Percentiles rank a stretch among this genome's conserved stretches.
Evolutionary conservation across 2,797 vertebrate species (phyloP).

Genomic region (Parambassis ranga): DNA sequence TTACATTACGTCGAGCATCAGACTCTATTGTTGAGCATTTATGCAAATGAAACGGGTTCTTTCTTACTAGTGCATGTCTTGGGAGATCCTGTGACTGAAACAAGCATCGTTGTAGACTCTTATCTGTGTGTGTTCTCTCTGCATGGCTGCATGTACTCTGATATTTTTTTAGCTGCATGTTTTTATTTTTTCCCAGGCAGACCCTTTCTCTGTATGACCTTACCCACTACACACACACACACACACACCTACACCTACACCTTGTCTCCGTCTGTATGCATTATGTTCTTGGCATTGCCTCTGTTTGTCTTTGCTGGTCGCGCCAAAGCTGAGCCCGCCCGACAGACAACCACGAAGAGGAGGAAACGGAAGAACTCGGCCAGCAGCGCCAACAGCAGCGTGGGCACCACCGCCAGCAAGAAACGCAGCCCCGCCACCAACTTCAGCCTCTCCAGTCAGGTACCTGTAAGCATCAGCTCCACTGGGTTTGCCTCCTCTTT

Average conservation of each 20-base stretch:
- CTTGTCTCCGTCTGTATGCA: conserved; percentile 66
- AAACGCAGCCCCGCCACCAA: conserved; percentile 93
- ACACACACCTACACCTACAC: conserved; percentile 41
- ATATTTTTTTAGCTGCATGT: not conserved
- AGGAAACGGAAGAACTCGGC: conserved; percentile 99
- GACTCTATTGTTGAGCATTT: conserved; percentile 69
- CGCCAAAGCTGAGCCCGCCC: conserved; percentile 93
- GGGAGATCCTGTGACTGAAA: conserved; percentile 66
- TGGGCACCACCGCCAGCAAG: conserved; percentile 90
- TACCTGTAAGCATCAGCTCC: conserved; percentile 98
- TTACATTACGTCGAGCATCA: conserved; percentile 48
- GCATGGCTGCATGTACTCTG: conserved; percentile 15
- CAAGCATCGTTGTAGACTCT: conserved; percentile 35
- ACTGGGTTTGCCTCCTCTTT: conserved; percentile 67
- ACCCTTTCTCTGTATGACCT: not conserved
- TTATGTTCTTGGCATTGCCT: conserved; percentile 76
- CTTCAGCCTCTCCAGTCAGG: conserved; percentile 99
- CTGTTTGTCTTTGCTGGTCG: conserved; percentile 75
- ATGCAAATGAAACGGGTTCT: conserved; percentile 63
- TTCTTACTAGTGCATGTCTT: conserved; percentile 72
- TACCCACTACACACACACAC: not conserved
- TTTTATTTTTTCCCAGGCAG: not conserved
- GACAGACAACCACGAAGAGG: conserved; percentile 96
- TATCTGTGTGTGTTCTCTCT: conserved; percentile 17
- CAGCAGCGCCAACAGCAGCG: conserved; percentile 96